A percentile compares a stretch with the other conserved stretches of the same genome.
These are phyloP conservation scores for Drosophila kanekoi DNA, from an alignment of 2,888 invertebrate genomes.

Conservation along the genomic window DNA sequence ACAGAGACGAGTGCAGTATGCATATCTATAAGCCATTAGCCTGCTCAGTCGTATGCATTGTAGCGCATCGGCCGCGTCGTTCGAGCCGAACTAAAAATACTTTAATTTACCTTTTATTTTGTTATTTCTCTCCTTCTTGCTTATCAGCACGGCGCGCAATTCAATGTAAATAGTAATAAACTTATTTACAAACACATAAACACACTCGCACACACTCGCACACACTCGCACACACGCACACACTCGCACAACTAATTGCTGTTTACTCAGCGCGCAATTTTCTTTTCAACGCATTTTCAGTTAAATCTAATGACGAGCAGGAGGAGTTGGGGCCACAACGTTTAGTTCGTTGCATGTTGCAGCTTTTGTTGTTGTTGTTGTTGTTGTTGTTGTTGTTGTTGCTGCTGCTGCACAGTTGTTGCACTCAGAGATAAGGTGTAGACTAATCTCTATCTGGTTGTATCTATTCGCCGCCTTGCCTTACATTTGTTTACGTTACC, in stretches of 20 bases:
- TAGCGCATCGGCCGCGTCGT: constrained; percentile 50
- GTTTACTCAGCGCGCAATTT: constrained; percentile 74
- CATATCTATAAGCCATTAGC: constrained; percentile 33
- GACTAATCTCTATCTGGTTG: constrained; percentile 67
- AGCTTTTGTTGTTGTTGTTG: constrained; percentile 13
- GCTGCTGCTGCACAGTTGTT: constrained; percentile 3
- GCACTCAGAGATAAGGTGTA: constrained; percentile 41
- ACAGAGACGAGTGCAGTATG: neutral
- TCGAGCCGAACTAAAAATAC: constrained; percentile 55
- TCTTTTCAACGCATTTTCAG: constrained; percentile 65
- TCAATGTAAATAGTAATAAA: constrained; percentile 67
- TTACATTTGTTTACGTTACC: constrained; percentile 63
- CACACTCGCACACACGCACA: constrained; percentile 32
- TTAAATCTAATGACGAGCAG: neutral
- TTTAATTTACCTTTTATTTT: constrained; percentile 41
- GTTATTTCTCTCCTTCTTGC: constrained; percentile 42
- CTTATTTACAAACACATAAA: constrained; percentile 37
- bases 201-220: constrained; percentile 27
- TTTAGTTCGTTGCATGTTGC: constrained; percentile 63
- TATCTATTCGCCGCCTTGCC: constrained; percentile 45
- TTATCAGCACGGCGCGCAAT: constrained; percentile 60
- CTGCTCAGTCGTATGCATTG: constrained; percentile 49
- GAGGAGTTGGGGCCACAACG: constrained; percentile 45
- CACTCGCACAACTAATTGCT: constrained; percentile 65
- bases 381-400: constrained; percentile 14